Percentiles rank a stretch among this genome's conserved stretches.
Conservation (phyloP, 2,888 invertebrate genomes). For the Melitaea athalia region DNA sequence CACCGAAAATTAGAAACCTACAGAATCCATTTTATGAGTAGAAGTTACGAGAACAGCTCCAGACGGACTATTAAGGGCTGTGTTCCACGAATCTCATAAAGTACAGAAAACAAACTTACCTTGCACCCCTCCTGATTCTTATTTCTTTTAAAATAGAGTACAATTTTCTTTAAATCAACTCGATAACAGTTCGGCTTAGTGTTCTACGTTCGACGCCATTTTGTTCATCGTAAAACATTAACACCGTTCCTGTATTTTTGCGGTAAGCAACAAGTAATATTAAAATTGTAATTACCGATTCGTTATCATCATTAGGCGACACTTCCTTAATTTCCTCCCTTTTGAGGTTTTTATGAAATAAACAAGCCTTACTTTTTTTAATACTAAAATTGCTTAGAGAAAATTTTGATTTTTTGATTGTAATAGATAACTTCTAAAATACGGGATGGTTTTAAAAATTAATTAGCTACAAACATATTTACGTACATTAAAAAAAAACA, state of each 20-base stretch:
- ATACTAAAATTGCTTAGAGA: too few relatives aligned
- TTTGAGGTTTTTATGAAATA: conserved; percentile 32
- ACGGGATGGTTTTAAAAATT: too few relatives aligned
- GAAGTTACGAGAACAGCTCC: conserved; percentile 68
- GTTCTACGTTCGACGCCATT: conserved; percentile 64
- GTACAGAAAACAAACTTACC: conserved; percentile 54
- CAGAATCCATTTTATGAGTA: conserved; percentile 63
- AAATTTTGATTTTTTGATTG: background rate
- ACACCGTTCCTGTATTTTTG: conserved; percentile 68
- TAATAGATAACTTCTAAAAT: background rate
- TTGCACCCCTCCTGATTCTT: conserved; percentile 44
- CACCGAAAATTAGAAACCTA: conserved; percentile 38
- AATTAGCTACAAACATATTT: too few relatives aligned
- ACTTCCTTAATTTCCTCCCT: conserved; percentile 24
- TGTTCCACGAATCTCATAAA: conserved; percentile 67
- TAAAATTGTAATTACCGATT: conserved; percentile 68
- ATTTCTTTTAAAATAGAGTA: conserved; percentile 45
- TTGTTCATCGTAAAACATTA: conserved; percentile 77
- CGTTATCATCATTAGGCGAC: conserved; percentile 25
- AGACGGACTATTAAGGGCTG: conserved; percentile 72
- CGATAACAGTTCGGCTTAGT: conserved; percentile 48
- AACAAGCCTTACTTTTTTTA: background rate
- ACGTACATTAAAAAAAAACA: too few relatives aligned
- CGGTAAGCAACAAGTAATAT: conserved; percentile 73
- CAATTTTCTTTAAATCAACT: conserved; percentile 45